Base-by-base conservation (phyloP, 2,888 invertebrate genomes). In the Tenthredo mesomela region DNA sequence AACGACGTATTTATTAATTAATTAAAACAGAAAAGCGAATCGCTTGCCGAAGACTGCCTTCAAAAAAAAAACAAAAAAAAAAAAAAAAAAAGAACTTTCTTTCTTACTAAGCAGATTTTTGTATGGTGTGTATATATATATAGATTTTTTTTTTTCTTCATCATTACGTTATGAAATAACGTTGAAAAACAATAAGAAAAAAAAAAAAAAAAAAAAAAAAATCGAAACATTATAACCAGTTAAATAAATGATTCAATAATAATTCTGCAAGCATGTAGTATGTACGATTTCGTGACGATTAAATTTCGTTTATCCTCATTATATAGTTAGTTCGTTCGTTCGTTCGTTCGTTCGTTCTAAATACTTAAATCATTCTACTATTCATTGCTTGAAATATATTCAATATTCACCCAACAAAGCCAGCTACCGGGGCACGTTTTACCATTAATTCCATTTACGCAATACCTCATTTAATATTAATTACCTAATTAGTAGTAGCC, bases 181-280 rank as follows among this genome's bases (percentile, higher is more conserved):
- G 47, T 77, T 77, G n/a, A 37, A 15, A 37, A 37, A 7, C 37
- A 78, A 6, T 7, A 37, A n/a, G 1, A 9, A n/a, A 33, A 54
- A 54, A 4, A 54, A 54, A 78, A 15, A n/a, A n/a, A 37, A n/a
- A 0, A 9, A n/a, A 33, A 54, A 54, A 4, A 54, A 54, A 78
- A 15, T n/a, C n/a, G n/a, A n/a, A n/a, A n/a, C n/a, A 33, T 58
- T 61, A 25, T 33, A 58, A 80, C 25, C 50, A 77, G 54, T 73
- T 18, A 43, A 77, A 77, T 40, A 58, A 80, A 61, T 80, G 29
- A 58, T 58, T 61, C 21, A 61, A 80, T 61, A 80, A 80, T 15
- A 58, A 80, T 40, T 80, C 6, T 40, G 61, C 40, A 40, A 80
- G 80, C 61, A 80, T 77, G 77, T 77, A 50, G n/a, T 78, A n/a